Evolutionary conservation across 2,888 invertebrate genomes (phyloP), one percentile per base, ranked within the genome.

Genomic region (Amphimallon solstitiale): DNA sequence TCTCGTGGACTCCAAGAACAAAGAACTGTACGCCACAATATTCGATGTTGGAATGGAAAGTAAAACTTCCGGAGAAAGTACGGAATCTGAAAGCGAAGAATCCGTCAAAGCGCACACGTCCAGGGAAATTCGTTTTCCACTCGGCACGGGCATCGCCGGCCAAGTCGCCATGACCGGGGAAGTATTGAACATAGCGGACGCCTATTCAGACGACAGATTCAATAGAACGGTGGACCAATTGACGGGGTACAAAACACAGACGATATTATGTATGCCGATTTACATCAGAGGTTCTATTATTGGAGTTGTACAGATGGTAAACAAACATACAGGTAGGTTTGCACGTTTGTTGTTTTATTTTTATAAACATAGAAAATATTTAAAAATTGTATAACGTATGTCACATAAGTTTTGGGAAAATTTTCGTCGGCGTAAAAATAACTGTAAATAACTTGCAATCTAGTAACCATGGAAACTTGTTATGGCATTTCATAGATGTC

Each of bases 201-300:
- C 93, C 0, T 94, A 94, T 78, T 85, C 88, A 0, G 94, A 94
- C 81, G 82, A 86, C 0, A 84, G 93, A 67, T 93, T 93, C 79
- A 93, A 93, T 79, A 86, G 90, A 49, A 85, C 87, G 19, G 87
- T 90, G 0, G 90, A 91, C 75, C 88, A 89, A 76, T 81, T 87
- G 1, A 90, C 90, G 1, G 90, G 89, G 0, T 90, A 89, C 73
- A 86, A 85, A 72, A 94, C 93, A 0, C 85, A 87, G 70, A 89
- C 89, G 21, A 93, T 94, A 43, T 85, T 94, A 0, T 94, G 94
- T 80, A 94, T 94, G 94, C 95, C 94, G 0, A 91, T 95, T 43
- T 92, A 90, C 80, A 92, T 92, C 14, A 84, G 92, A 65, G 90
- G 90, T 35, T 86, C 85, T 68, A 88, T 93, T 6, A 94, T 94